These are phyloP conservation scores for Dascyllus trimaculatus DNA, from an alignment of 2,113 vertebrate species.

Conservation along the genomic window DNA sequence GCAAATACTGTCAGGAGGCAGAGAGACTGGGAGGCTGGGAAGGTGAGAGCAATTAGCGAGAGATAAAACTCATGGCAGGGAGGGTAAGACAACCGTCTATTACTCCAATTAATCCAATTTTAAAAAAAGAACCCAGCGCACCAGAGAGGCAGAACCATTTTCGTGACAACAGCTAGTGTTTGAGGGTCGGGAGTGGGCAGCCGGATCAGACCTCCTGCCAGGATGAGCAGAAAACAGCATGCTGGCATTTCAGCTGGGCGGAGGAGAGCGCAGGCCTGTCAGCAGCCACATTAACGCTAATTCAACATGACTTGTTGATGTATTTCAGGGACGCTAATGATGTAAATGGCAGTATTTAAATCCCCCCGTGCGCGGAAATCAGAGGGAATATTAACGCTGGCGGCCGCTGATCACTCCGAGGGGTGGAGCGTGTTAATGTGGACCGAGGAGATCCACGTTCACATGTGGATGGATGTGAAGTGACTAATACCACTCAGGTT, in stretches of 20 bases:
- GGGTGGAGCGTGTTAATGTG: slow-evolving; percentile 63
- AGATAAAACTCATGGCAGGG: slow-evolving; percentile 74
- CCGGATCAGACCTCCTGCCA: slow-evolving; percentile 66
- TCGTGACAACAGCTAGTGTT: slow-evolving; percentile 73
- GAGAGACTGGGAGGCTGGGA: slow-evolving; percentile 50
- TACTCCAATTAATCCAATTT: slow-evolving; percentile 79
- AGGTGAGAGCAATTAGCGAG: slow-evolving; percentile 72
- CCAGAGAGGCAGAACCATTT: slow-evolving; percentile 66
- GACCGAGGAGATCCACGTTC: slow-evolving; percentile 8
- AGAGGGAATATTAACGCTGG: slow-evolving; percentile 68
- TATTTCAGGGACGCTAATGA: slow-evolving; percentile 69
- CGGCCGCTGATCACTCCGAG: slow-evolving; percentile 25
- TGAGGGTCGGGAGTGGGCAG: slow-evolving; percentile 72
- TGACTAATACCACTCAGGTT: slow-evolving; percentile 31
- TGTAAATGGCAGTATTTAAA: slow-evolving; percentile 74
- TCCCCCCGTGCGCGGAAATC: slow-evolving; percentile 59
- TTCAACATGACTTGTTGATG: slow-evolving; percentile 76
- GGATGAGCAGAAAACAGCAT: slow-evolving; percentile 66
- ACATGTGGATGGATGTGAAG: slow-evolving; percentile 17
- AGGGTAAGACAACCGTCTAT: slow-evolving; percentile 76
- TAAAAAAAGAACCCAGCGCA: slow-evolving; percentile 29
- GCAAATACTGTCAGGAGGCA: slow-evolving; percentile 53
- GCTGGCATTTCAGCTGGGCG: slow-evolving; percentile 70
- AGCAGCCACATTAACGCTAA: slow-evolving; percentile 68
- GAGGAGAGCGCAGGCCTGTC: slow-evolving; percentile 46